These are phyloP conservation scores for mouse (Mus musculus) DNA, from an alignment of 2,113 vertebrate species.

Conservation along the genomic window GRCm39 chr6:81150001-81150500, in stretches of 20 bases:
- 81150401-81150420: conserved; percentile 23
- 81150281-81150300: neutral
- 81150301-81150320: neutral
- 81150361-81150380: neutral
- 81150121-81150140: neutral
- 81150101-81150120: neutral
- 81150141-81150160: neutral
- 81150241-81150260: neutral
- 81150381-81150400: conserved; percentile 25
- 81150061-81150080: neutral
- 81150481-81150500: conserved; percentile 32
- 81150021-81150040: neutral
- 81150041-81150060: too few species aligned
- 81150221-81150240: neutral
- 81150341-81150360: neutral
- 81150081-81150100: neutral
- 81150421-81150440: conserved; percentile 48
- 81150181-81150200: neutral
- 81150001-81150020: neutral
- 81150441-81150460: conserved; percentile 58
- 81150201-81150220: neutral
- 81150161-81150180: neutral
- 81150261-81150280: neutral
- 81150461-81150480: conserved; percentile 60
- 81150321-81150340: neutral